Base-by-base conservation (phyloP, 2,888 invertebrate species). In the Athalia cordata region DNA sequence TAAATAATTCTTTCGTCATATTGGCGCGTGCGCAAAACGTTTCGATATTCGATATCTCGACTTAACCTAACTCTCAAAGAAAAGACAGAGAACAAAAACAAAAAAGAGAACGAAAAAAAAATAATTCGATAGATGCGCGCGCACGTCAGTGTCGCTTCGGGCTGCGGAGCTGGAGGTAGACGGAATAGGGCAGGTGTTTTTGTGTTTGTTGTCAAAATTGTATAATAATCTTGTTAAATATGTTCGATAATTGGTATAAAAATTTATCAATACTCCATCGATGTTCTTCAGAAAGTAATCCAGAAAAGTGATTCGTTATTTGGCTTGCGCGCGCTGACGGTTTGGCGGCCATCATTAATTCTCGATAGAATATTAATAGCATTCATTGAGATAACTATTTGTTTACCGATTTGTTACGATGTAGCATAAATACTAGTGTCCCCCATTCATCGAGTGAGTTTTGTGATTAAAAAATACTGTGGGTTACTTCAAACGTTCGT, bases 271-370 rank as follows among this genome's bases (percentile, higher is more conserved):
- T 50, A 75, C 4, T 5, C 43, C 52, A 9, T 57, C 50, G 62
- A 62, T 11, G 50, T 47, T 64, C 15, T 15, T 62, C 15, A 66
- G 11, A 66, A 66, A 45, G 8, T 43, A 9, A 59, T 29, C 29
- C 29, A 29, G 29, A 29, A 29, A 29, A 29, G 29, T 29, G 29
- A 29, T 29, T 29, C 29, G 2, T 29, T 29, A 29, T 29, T 29
- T 29, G 29, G 29, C 29, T 29, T 29, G 29, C 29, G 82, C 85
- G 85, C 84, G 81, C 70, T 82, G 82, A 82, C 80, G 49, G 79
- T 70, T 76, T 79, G 81, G 82, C 81, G 84, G 85, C 84, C 86
- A 85, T 85, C 84, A 82, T 84, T 84, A 84, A 85, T 84, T 82
- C 80, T 81, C 81, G 81, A 82, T 81, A 79, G 80, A 85, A 84